phyloP scores from a whole-genome alignment of 2,113 vertebrate genomes.

The Dendropsophus ebraccatus region DNA sequence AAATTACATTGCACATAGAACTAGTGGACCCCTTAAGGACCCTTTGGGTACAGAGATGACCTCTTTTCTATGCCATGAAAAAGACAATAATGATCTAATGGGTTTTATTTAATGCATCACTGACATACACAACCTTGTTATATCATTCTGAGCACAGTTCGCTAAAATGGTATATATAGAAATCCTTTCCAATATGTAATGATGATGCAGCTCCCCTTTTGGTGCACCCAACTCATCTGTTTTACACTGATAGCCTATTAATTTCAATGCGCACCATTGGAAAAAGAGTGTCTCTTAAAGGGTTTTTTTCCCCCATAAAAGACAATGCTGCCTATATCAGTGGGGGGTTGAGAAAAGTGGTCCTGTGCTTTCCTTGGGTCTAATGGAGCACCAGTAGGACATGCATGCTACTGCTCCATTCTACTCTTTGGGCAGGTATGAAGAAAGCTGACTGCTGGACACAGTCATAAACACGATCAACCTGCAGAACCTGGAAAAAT shows the following conservation, averaged over 20 bases:
- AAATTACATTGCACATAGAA: constrained; percentile 2
- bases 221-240: neutral
- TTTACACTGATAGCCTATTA: neutral
- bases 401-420: too few relatives aligned
- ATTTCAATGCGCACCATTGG: neutral
- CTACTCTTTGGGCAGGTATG: too few relatives aligned
- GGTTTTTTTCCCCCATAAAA: too few relatives aligned
- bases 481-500: too few relatives aligned
- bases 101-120: neutral
- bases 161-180: neutral
- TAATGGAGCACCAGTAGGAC: too few relatives aligned
- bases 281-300: too few relatives aligned
- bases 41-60: constrained; percentile 8
- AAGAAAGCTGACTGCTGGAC: too few relatives aligned
- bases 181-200: neutral
- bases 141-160: neutral
- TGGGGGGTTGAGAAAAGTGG: too few relatives aligned
- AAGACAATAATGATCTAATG: neutral
- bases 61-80: neutral
- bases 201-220: neutral
- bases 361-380: too few relatives aligned
- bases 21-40: constrained; percentile 14
- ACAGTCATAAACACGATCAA: too few relatives aligned
- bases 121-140: neutral
- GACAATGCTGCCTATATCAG: too few relatives aligned